Conservation (phyloP, 2,888 invertebrate species). For the Limnephilus lunatus region DNA sequence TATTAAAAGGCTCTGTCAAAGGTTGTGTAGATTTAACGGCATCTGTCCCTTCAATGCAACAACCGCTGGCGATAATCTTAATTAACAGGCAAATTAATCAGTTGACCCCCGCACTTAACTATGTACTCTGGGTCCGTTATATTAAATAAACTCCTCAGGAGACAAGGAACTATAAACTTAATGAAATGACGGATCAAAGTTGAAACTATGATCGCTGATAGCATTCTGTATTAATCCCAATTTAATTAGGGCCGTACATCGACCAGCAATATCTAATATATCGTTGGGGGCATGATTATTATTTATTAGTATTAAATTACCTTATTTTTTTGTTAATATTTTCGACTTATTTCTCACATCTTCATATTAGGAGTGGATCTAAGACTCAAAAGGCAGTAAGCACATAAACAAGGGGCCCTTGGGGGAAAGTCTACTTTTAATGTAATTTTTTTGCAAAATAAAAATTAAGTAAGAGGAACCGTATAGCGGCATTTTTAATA, state of each 20-base stretch:
- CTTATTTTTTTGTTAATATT: too few species aligned
- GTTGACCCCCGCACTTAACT: background rate
- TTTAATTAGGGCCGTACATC: background rate
- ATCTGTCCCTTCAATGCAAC: background rate
- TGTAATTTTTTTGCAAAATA: too few species aligned
- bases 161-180: background rate
- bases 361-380: too few species aligned
- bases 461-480: too few species aligned
- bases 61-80: background rate
- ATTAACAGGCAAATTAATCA: constrained; percentile 16
- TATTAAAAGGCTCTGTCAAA: background rate
- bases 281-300: too few species aligned
- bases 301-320: too few species aligned
- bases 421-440: too few species aligned
- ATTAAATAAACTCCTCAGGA: background rate
- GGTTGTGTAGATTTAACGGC: background rate
- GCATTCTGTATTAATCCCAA: background rate
- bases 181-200: background rate
- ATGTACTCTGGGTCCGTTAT: background rate
- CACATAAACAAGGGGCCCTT: too few species aligned
- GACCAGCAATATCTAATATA: too few species aligned
- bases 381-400: too few species aligned
- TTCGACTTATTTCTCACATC: too few species aligned
- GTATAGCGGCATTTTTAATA: too few species aligned
- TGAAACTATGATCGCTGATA: background rate